Percentiles rank a stretch among this genome's conserved stretches.
These are phyloP conservation scores for Cardiocondyla obscurior DNA, from an alignment of 1,140 invertebrate species.

Conservation along the genomic window DNA sequence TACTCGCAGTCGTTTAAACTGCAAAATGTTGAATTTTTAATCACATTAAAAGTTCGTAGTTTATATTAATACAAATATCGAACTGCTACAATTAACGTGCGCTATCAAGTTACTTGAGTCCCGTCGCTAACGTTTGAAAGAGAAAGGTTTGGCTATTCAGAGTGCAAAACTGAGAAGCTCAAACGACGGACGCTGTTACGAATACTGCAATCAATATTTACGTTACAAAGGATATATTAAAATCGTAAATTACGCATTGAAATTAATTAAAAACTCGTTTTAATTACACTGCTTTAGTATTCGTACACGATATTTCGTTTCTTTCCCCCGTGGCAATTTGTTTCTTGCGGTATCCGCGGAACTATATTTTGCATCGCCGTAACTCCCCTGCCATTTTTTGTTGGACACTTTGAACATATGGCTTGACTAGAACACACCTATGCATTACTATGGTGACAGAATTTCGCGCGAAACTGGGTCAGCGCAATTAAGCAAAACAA, in stretches of 20 bases:
- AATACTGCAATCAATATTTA: background rate
- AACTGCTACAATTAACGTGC: background rate
- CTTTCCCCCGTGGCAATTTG: background rate
- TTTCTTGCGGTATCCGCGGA: background rate
- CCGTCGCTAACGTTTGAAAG: background rate
- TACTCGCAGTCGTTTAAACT: background rate
- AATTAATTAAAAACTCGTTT: background rate
- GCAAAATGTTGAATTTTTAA: background rate
- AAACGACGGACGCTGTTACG: too few species aligned
- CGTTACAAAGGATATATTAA: background rate
- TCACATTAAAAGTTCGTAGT: background rate
- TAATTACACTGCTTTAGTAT: background rate
- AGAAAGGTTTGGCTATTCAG: background rate
- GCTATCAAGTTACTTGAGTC: background rate
- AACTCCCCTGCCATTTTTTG: conserved; percentile 5
- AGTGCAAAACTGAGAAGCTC: background rate
- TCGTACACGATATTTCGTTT: background rate
- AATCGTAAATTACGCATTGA: background rate
- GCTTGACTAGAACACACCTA: conserved; percentile 34
- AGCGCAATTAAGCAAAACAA: conserved; percentile 71
- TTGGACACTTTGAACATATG: background rate
- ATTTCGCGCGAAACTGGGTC: conserved; percentile 63
- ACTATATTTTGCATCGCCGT: background rate
- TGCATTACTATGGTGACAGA: conserved; percentile 51
- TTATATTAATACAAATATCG: background rate